phyloP scores from a whole-genome alignment of 2,797 vertebrate species.

The Tragopan temminckii region DNA sequence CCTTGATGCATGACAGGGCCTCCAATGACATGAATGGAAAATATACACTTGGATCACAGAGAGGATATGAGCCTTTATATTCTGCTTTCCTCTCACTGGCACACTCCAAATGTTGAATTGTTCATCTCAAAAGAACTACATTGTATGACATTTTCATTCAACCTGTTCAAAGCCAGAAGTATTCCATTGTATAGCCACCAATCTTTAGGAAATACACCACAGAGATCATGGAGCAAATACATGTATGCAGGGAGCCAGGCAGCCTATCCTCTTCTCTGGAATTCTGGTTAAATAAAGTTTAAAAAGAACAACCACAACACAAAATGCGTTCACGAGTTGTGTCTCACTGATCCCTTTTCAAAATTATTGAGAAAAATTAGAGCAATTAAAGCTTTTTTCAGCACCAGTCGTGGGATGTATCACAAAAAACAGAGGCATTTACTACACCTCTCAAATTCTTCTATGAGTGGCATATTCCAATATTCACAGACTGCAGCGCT shows the following conservation, averaged over 20 bases:
- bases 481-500: not conserved
- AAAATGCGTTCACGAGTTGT: not conserved
- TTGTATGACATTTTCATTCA: conserved; percentile 3
- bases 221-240: conserved; percentile 21
- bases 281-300: not conserved
- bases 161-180: conserved; percentile 32
- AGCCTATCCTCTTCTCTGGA: conserved; percentile 21
- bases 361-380: not conserved
- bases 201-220: conserved; percentile 36
- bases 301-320: not conserved
- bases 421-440: not conserved
- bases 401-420: not conserved
- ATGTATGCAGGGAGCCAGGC: conserved; percentile 23
- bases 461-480: not conserved
- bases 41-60: not conserved
- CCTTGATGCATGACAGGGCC: conserved; percentile 45
- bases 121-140: conserved; percentile 21
- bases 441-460: not conserved
- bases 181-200: conserved; percentile 42
- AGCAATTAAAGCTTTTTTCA: not conserved
- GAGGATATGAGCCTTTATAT: conserved; percentile 8
- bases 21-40: conserved; percentile 47
- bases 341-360: not conserved
- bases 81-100: conserved; percentile 13
- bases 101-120: conserved; percentile 11